Percentiles rank a stretch among this genome's conserved stretches.
These are phyloP conservation scores for Heliconius cydno DNA, from an alignment of 2,888 invertebrate genomes.

Conservation along the genomic window DNA sequence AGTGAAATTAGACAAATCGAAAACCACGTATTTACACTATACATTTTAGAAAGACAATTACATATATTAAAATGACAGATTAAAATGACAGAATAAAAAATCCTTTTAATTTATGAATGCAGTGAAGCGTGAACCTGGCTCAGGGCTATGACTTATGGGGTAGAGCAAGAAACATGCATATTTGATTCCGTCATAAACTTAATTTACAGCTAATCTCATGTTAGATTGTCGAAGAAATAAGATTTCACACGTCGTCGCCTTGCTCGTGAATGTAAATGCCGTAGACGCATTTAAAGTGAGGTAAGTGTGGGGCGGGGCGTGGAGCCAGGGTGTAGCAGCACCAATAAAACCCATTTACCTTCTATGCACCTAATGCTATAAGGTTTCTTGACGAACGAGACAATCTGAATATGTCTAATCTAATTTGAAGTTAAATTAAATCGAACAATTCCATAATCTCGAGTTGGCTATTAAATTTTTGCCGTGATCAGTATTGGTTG, in stretches of 20 bases:
- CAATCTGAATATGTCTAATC: conserved; percentile 37
- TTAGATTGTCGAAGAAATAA: conserved; percentile 83
- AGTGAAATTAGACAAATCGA: not conserved
- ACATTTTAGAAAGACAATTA: conserved; percentile 42
- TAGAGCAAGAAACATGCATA: conserved; percentile 64
- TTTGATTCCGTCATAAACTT: conserved; percentile 81
- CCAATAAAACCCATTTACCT: conserved; percentile 61
- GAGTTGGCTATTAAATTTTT: conserved; percentile 73
- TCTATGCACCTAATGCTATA: conserved; percentile 66
- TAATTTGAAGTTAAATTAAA: conserved; percentile 60
- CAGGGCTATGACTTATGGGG: conserved; percentile 32
- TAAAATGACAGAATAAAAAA: conserved; percentile 58
- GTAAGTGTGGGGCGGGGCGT: conserved; percentile 35
- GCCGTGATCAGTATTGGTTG: conserved; percentile 75
- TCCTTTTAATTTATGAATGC: conserved; percentile 50
- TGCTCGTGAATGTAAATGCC: conserved; percentile 75
- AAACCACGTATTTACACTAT: not conserved
- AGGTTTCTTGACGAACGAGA: conserved; percentile 54
- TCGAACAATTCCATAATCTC: conserved; percentile 63
- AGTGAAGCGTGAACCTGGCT: conserved; percentile 67
- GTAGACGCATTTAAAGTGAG: conserved; percentile 44
- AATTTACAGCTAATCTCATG: conserved; percentile 82
- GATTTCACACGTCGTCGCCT: conserved; percentile 78
- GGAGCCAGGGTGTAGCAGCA: conserved; percentile 47
- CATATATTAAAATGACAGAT: conserved; percentile 59